Base-by-base conservation (phyloP, 2,113 vertebrate genomes). In the Dolichotis patagonum region DNA sequence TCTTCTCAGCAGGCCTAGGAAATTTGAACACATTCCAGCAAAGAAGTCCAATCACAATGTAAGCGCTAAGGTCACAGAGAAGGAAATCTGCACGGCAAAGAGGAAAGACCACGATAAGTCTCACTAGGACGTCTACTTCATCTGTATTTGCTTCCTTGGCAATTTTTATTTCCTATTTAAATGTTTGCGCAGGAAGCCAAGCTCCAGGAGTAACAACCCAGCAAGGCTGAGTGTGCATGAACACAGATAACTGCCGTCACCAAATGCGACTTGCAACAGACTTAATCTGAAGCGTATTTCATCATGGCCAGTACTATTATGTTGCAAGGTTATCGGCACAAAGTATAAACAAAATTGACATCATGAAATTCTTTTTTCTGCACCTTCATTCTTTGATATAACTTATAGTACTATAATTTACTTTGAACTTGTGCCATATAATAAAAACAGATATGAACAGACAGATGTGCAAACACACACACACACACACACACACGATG, bases 1-100 rank as follows among this genome's bases (percentile, higher is more conserved):
- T 91, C 58, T 87, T 97, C 96, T 92, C 97, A 96, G 96, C 96
- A 97, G 52, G 96, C 91, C 77, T 56, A 88, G 85, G 85, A 95
- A 88, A 91, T 82, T 30, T 94, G 96, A 95, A 93, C 60, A 28
- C 67, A 62, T 97, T 97, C 93, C 85, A 95, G 90, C 82, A 71
- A 96, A 96, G 86, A 90, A 83, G 56, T 60, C 87, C 67, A 94
- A 80, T 95, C 91, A 58, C 77, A 80, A 92, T 88, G 49, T 14
- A 71, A 78, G 82, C 28, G 46, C 85, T 71, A 88, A 97, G 96
- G 94, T 96, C 82, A 58, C 7, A 38, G 58, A 32, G 87, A 85
- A 96, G 90, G 77, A 69, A 90, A 77, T 3, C 14, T 88, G 93
- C 81, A 12, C 28, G 30, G 52, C 60, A 80, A 56, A 91, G 54